phyloP scores from a whole-genome alignment of 1,140 invertebrate species.

The Cryptotermes secundus region DNA sequence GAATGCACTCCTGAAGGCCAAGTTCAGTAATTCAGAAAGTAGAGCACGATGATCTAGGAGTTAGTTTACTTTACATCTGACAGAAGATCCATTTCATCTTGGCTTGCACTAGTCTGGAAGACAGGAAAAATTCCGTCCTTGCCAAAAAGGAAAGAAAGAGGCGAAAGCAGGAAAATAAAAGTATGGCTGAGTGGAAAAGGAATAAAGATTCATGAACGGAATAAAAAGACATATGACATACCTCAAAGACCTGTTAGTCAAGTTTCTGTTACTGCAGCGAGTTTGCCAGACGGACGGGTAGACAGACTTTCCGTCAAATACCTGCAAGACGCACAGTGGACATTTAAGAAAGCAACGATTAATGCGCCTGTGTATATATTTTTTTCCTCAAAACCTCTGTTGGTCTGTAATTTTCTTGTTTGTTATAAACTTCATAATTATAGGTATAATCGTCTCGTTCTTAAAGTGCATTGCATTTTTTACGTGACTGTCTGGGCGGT shows the following conservation, averaged over 20 bases:
- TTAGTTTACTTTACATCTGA: conserved; percentile 15
- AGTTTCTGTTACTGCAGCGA: not conserved
- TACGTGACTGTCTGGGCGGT: not conserved
- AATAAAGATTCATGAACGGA: conserved; percentile 5
- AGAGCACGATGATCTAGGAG: not conserved
- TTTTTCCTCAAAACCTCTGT: not conserved
- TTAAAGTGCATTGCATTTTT: not conserved
- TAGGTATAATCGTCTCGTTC: not conserved
- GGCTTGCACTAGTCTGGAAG: not conserved
- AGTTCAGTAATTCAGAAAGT: too few species aligned
- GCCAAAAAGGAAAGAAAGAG: not conserved
- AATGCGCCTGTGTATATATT: not conserved
- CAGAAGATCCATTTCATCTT: conserved; percentile 2
- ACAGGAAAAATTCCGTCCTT: conserved; percentile 19
- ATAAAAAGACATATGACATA: conserved; percentile 20
- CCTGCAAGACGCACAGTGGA: not conserved
- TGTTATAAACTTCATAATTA: not conserved
- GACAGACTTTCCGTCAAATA: not conserved
- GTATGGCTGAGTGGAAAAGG: not conserved
- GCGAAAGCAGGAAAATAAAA: not conserved
- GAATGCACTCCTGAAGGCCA: too few species aligned
- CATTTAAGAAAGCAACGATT: conserved; percentile 4
- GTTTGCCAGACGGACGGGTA: not conserved
- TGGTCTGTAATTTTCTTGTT: not conserved
- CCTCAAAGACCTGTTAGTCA: conserved; percentile 14